Evolutionary conservation across 2,113 vertebrate species (phyloP), one percentile per base, ranked within the genome.

Genomic region (Cryptoleucopteryx plumbea): DNA sequence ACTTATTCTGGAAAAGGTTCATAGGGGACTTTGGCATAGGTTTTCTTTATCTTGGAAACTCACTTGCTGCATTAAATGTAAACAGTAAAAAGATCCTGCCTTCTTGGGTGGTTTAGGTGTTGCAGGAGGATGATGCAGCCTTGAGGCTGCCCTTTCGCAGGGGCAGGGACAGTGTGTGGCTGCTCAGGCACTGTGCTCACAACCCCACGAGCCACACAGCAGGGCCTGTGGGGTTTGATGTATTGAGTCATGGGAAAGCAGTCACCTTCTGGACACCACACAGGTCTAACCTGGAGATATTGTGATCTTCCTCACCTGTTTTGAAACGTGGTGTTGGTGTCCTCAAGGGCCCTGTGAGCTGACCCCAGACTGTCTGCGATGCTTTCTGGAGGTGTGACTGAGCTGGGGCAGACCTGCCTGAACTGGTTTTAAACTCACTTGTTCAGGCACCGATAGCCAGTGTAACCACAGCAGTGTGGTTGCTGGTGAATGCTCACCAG

Each of bases 261-360:
- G 10, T 6, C 22, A 0, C 74, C 50, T 13, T 4, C 48, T 12
- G 78, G n/a, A 50, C 47, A 40, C 34, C 7, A 1, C 63, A 0
- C 22, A 8, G 81, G 15, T 21, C 62, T 63, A 18, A 11, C 72
- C 61, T 3, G 78, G 12, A 6, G 55, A 2, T 3, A 7, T 2
- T 1, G 10, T 1, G 40, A 23, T 31, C 36, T 2, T 42, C 5
- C 50, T 23, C 43, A 9, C 67, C 36, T 1, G 4, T 13, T 61
- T 9, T 13, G 27, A 25, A 26, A 36, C 0, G 3, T 1, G 20
- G 13, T 2, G 29, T 15, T 14, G 2, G 78, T 81, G 79, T 52
- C 68, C 78, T 48, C 26, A 6, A 5, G 43, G 36, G 36, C 56
- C 50, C 58, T 0, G 23, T 1, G 79, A 17, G 79, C 82, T 73